Evolutionary conservation across 2,888 invertebrate genomes (phyloP).

Genomic region (Coleophora flavipennella): DNA sequence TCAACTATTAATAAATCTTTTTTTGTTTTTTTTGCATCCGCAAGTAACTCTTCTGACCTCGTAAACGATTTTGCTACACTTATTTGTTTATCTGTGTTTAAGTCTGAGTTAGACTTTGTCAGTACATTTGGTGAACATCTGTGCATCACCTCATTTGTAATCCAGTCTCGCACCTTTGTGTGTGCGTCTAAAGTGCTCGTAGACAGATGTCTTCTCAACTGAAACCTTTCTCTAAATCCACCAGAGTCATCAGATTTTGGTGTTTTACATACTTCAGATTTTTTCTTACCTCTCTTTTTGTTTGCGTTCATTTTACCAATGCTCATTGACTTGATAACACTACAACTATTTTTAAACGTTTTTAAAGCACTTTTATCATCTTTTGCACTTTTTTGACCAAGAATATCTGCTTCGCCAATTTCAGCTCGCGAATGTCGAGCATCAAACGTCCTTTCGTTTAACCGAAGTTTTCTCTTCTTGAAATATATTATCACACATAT

Average conservation of each 20-base stretch:
- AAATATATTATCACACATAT: constrained; percentile 78
- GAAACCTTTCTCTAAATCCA: constrained; percentile 74
- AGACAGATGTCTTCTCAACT: constrained; percentile 80
- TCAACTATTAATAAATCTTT: constrained; percentile 30
- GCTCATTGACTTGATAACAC: constrained; percentile 72
- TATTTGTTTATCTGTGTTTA: constrained; percentile 39
- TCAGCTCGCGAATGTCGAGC: constrained; percentile 65
- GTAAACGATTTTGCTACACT: constrained; percentile 46
- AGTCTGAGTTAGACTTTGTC: constrained; percentile 62
- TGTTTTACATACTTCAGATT: constrained; percentile 69
- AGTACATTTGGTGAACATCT: constrained; percentile 79
- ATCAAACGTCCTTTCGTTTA: constrained; percentile 58
- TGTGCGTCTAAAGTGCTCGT: constrained; percentile 88
- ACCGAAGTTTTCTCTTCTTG: constrained; percentile 73
- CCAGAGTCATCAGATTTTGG: constrained; percentile 70
- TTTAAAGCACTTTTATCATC: constrained; percentile 57
- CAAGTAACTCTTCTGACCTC: constrained; percentile 58
- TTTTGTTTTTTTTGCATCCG: constrained; percentile 39
- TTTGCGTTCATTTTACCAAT: constrained; percentile 63
- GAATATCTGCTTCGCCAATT: constrained; percentile 60
- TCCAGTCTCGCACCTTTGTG: constrained; percentile 90
- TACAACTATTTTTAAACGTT: constrained; percentile 69
- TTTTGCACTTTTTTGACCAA: constrained; percentile 58
- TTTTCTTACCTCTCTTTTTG: constrained; percentile 67
- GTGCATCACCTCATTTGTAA: constrained; percentile 83